A percentile compares a stretch with the other conserved stretches of the same genome.
phyloP scores from a whole-genome alignment of 2,113 vertebrate species.

The Trochalopteron elliotii region DNA sequence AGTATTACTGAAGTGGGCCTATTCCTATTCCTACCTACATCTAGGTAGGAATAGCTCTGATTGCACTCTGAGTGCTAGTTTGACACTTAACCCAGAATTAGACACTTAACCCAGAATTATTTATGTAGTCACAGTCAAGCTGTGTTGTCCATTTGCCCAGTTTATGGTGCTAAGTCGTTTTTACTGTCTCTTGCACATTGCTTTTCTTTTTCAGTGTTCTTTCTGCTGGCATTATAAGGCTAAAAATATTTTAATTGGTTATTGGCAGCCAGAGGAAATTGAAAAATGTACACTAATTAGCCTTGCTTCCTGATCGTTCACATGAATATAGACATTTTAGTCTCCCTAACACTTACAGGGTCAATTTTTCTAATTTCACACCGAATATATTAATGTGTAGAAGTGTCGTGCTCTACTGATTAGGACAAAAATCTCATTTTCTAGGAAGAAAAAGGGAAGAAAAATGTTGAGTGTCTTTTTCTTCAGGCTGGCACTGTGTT shows the following conservation, averaged over 20 bases:
- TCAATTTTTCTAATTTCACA: conserved; percentile 15
- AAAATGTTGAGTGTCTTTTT: not conserved
- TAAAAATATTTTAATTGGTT: conserved; percentile 7
- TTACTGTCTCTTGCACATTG: not conserved
- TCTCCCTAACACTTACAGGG: not conserved
- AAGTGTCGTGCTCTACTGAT: not conserved
- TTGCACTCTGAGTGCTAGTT: not conserved
- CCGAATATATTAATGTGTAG: not conserved
- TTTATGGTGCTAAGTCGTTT: not conserved
- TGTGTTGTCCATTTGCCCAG: not conserved
- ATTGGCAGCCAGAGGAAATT: not conserved
- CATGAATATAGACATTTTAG: not conserved
- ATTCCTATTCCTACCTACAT: too few species aligned
- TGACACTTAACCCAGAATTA: not conserved
- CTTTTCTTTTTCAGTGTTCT: not conserved
- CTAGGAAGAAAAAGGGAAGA: not conserved
- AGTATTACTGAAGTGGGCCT: not conserved
- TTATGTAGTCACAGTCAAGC: not conserved
- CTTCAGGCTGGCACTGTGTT: not conserved
- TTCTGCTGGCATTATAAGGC: not conserved
- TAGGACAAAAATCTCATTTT: not conserved
- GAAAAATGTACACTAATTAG: not conserved
- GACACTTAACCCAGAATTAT: not conserved
- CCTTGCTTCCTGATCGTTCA: not conserved
- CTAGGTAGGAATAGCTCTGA: not conserved